Evolutionary conservation across 2,888 invertebrate genomes (phyloP), one percentile per base, ranked within the genome.

Genomic region (Lypha dubia): DNA sequence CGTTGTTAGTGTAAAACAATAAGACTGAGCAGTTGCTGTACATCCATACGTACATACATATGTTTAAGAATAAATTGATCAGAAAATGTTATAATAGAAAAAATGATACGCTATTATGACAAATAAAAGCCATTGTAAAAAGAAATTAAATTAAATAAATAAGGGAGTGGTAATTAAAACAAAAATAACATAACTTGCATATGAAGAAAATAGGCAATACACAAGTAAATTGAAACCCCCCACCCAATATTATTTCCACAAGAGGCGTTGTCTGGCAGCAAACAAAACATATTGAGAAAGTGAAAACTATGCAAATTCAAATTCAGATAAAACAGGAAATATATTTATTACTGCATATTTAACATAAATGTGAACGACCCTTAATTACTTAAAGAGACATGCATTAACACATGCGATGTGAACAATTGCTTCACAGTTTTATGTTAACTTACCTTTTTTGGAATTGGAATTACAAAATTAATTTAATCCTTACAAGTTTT

Each of bases 201-300:
- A 79, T 44, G n/a, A n/a, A 60, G 20, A 68, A 32, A 5, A 32
- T 22, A 65, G 70, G 28, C 41, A 67, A 73, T 51, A 73, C 38
- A 46, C 65, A 51, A 32, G 44, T 2, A 53, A 51, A 53, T 62
- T 24, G 17, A 56, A 28, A 58, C 44, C 46, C n/a, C 51, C 71
- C 38, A 13, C 7, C 32, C 24, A 46, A 3, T 70, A 76, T 20
- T 74, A 82, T 79, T 85, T 85, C 79, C 83, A 76, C 79, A 76
- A 83, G 84, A 85, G 85, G 85, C 85, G 85, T 85, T 85, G 85
- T 85, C 85, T 79, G 62, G 77, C 46, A 49, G 67, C 35, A 53
- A 38, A 58, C 49, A 46, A 35, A 74, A 75, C 77, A 68, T 77
- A 76, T 56, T 49, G 73, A 63, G 46, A 80, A 84, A 77, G 84